These are phyloP conservation scores for Blastobasis adustella DNA, from an alignment of 2,888 invertebrate genomes.

Conservation along the genomic window DNA sequence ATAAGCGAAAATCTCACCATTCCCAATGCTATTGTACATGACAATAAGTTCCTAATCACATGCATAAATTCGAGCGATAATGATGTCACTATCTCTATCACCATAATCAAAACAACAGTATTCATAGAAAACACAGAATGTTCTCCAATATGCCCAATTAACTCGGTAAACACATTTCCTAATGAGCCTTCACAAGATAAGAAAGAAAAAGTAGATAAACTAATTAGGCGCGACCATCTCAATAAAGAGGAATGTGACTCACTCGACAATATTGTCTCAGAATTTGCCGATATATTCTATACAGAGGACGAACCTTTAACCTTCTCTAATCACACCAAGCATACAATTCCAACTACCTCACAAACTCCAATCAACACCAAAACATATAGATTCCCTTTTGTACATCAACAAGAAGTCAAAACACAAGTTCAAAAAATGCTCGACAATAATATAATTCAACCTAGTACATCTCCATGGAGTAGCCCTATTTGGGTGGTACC, in stretches of 20 bases:
- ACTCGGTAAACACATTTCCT: background rate
- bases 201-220: slow-evolving; percentile 9
- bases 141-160: too few relatives aligned
- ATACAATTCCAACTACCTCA: slow-evolving; percentile 19
- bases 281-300: slow-evolving; percentile 18
- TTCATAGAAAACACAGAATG: background rate
- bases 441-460: slow-evolving; percentile 17
- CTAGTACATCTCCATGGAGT: slow-evolving; percentile 14
- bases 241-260: slow-evolving; percentile 15
- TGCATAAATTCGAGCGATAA: slow-evolving; percentile 13
- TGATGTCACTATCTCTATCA: slow-evolving; percentile 6
- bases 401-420: slow-evolving; percentile 25
- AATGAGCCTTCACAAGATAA: background rate
- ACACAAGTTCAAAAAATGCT: slow-evolving; percentile 19
- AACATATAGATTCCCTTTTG: slow-evolving; percentile 25
- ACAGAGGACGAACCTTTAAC: slow-evolving; percentile 17
- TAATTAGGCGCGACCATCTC: slow-evolving; percentile 14
- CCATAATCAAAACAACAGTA: slow-evolving; percentile 1
- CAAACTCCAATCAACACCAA: slow-evolving; percentile 21
- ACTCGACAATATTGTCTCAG: slow-evolving; percentile 12
- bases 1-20: slow-evolving; percentile 15
- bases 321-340: slow-evolving; percentile 21
- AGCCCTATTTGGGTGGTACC: slow-evolving; percentile 12
- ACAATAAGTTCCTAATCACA: slow-evolving; percentile 16
- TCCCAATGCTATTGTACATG: slow-evolving; percentile 17